These are phyloP conservation scores for Euzetes globulus DNA, from an alignment of 2,888 invertebrate genomes.

Conservation along the genomic window DNA sequence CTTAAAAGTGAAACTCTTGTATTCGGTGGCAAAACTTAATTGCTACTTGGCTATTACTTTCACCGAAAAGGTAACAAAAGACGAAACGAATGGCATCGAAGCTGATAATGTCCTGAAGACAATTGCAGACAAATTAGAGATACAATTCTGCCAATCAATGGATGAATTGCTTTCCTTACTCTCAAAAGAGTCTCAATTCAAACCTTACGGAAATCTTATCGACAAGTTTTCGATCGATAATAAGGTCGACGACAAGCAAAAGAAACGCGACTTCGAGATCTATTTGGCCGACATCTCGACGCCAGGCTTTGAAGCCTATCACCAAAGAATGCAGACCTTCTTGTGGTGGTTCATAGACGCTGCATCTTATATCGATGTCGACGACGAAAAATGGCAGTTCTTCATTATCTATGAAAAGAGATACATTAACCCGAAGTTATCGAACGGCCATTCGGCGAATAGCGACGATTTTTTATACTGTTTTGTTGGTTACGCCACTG, in stretches of 20 bases:
- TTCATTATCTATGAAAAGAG: slow-evolving; percentile 50
- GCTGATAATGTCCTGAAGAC: slow-evolving; percentile 68
- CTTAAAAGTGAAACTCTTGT: slow-evolving; percentile 67
- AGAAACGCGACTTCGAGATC: slow-evolving; percentile 59
- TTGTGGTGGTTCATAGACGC: slow-evolving; percentile 94
- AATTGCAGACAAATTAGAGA: slow-evolving; percentile 60
- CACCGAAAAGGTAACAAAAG: slow-evolving; percentile 57
- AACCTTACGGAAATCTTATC: slow-evolving; percentile 64
- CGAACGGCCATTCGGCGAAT: slow-evolving; percentile 45
- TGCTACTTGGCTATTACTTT: slow-evolving; percentile 71
- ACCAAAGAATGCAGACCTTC: slow-evolving; percentile 78
- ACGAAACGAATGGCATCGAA: slow-evolving; percentile 50
- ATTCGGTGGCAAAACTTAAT: slow-evolving; percentile 69
- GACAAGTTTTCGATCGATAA: slow-evolving; percentile 52
- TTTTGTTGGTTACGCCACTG: slow-evolving; percentile 77
- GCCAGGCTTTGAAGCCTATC: slow-evolving; percentile 67
- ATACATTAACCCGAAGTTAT: slow-evolving; percentile 48
- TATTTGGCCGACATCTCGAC: slow-evolving; percentile 62
- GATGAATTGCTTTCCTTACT: slow-evolving; percentile 64
- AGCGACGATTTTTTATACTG: slow-evolving; percentile 54
- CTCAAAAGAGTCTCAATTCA: slow-evolving; percentile 61
- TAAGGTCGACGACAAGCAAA: slow-evolving; percentile 1
- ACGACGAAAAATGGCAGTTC: slow-evolving; percentile 85
- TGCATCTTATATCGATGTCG: slow-evolving; percentile 83
- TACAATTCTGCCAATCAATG: slow-evolving; percentile 60